Conservation (phyloP, 2,113 vertebrate genomes). For the Cygnus atratus region DNA sequence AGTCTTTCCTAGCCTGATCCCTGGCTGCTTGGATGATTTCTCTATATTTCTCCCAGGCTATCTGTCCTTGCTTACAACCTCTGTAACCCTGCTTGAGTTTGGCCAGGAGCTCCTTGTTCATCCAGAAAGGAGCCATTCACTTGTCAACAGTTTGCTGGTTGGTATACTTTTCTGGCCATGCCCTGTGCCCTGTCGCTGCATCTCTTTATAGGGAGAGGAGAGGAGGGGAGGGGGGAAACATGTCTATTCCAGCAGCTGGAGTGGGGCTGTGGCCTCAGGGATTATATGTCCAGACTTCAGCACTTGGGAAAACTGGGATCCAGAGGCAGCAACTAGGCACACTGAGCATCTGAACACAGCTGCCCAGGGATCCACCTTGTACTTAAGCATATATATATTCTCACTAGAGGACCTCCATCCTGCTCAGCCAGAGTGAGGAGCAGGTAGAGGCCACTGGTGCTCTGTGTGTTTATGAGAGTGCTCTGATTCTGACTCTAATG, state of each 20-base stretch:
- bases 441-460: not conserved
- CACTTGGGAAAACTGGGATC: not conserved
- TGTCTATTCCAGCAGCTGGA: not conserved
- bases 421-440: not conserved
- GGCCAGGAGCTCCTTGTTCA: too few species aligned
- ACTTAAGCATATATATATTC: not conserved
- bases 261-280: not conserved
- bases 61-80: too few species aligned
- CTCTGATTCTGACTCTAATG: not conserved
- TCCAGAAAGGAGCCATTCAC: not conserved
- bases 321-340: too few species aligned
- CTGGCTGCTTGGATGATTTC: too few species aligned
- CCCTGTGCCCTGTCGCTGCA: not conserved
- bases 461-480: not conserved
- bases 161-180: not conserved
- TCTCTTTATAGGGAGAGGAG: too few species aligned
- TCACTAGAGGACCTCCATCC: not conserved
- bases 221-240: too few species aligned
- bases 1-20: too few species aligned
- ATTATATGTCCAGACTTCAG: not conserved
- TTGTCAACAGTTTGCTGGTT: not conserved
- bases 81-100: too few species aligned
- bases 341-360: too few species aligned
- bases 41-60: too few species aligned
- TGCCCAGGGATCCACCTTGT: too few species aligned